Evolutionary conservation across 2,888 invertebrate species (phyloP).

Genomic region (Acheta domesticus): DNA sequence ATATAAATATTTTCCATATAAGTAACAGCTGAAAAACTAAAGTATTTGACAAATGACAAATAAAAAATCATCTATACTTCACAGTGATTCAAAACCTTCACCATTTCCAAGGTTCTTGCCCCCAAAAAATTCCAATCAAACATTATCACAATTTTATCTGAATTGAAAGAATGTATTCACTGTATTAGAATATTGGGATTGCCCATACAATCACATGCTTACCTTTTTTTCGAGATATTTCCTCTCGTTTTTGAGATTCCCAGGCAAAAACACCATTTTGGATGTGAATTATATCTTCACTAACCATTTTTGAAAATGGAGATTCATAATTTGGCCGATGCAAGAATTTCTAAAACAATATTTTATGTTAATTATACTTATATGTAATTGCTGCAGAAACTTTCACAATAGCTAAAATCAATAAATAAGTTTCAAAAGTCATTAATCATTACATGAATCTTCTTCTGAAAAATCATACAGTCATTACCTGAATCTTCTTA

Average conservation of each 20-base stretch:
- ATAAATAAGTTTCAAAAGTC: background rate
- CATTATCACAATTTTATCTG: too few relatives aligned
- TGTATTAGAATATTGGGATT: too few relatives aligned
- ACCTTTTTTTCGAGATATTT: background rate
- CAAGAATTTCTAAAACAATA: conserved; percentile 42
- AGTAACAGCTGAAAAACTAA: too few relatives aligned
- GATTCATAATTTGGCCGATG: conserved; percentile 46
- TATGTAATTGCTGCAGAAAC: background rate
- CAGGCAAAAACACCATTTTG: conserved; percentile 49
- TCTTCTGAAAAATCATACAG: too few relatives aligned
- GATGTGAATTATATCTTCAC: conserved; percentile 46
- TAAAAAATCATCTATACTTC: too few relatives aligned
- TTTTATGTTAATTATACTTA: conserved; percentile 4
- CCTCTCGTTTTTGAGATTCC: conserved; percentile 41
- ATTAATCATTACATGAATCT: conserved; percentile 43
- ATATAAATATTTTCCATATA: too few relatives aligned
- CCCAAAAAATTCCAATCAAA: too few relatives aligned
- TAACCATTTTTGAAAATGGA: conserved; percentile 34
- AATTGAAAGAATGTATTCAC: too few relatives aligned
- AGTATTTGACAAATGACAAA: too few relatives aligned
- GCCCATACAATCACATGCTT: too few relatives aligned
- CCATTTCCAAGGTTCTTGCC: too few relatives aligned
- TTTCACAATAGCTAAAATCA: background rate
- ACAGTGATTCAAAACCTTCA: too few relatives aligned
- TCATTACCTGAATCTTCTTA: conserved; percentile 43